These are phyloP conservation scores for Pantelozetes paolii DNA, from an alignment of 2,888 invertebrate species.

Conservation along the genomic window DNA sequence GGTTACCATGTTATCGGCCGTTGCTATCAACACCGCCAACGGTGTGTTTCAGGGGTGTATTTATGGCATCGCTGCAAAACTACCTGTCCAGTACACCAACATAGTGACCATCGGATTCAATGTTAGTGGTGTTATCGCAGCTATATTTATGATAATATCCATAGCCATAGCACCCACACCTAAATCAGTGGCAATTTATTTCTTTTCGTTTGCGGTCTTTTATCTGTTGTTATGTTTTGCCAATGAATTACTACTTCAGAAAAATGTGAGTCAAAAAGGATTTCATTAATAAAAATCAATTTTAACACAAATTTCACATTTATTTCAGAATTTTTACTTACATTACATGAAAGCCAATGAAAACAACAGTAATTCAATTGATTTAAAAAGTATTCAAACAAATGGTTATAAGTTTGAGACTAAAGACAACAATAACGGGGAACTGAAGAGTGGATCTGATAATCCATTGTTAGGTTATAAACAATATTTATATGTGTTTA, in stretches of 20 bases:
- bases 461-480: background rate
- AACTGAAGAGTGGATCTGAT: background rate
- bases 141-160: conserved; percentile 69
- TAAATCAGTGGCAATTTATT: conserved; percentile 88
- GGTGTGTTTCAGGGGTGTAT: conserved; percentile 97
- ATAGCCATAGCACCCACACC: conserved; percentile 64
- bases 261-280: conserved; percentile 25
- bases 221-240: conserved; percentile 78
- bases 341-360: too few species aligned
- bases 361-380: too few species aligned
- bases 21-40: conserved; percentile 79
- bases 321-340: background rate
- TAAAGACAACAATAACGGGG: background rate
- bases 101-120: conserved; percentile 90
- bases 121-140: conserved; percentile 82
- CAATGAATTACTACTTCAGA: conserved; percentile 14
- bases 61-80: conserved; percentile 86
- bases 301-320: background rate
- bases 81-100: conserved; percentile 87
- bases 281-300: background rate
- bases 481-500: conserved; percentile 20
- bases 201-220: conserved; percentile 90
- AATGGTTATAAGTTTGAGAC: background rate
- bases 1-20: conserved; percentile 75
- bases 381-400: too few species aligned